Evolutionary conservation across 2,888 invertebrate genomes (phyloP).

Genomic region (Drosophila lacicola): DNA sequence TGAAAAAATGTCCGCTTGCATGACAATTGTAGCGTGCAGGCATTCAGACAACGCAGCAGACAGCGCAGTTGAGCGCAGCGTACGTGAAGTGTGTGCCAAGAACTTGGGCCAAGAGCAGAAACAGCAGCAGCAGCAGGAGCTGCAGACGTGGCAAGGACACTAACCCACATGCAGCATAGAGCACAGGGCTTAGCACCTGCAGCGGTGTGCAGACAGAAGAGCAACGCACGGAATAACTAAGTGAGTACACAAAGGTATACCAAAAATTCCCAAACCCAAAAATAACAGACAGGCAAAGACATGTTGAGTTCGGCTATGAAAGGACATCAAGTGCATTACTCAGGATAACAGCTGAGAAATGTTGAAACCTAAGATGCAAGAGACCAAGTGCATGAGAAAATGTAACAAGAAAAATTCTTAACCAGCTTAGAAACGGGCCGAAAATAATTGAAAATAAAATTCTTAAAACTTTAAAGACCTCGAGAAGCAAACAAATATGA

Average conservation of each 20-base stretch:
- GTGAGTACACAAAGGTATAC: constrained; percentile 46
- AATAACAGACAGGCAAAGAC: constrained; percentile 28
- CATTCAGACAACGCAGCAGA: constrained; percentile 76
- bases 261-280: constrained; percentile 24
- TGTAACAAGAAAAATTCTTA: not conserved
- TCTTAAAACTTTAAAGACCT: too few relatives aligned
- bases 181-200: constrained; percentile 68
- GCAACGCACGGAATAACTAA: constrained; percentile 70
- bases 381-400: not conserved
- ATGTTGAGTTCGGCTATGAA: constrained; percentile 25
- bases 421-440: too few relatives aligned
- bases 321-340: constrained; percentile 39
- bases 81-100: constrained; percentile 75
- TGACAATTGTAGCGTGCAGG: constrained; percentile 82
- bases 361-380: constrained; percentile 1
- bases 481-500: too few relatives aligned
- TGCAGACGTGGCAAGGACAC: constrained; percentile 50
- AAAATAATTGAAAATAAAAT: too few relatives aligned
- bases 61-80: constrained; percentile 64
- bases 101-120: constrained; percentile 46
- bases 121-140: constrained; percentile 17
- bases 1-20: constrained; percentile 79
- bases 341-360: constrained; percentile 23
- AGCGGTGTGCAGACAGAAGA: constrained; percentile 52
- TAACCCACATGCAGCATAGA: constrained; percentile 54